A percentile compares a stretch with the other conserved stretches of the same genome.
Evolutionary conservation across 2,797 vertebrate genomes (phyloP).

Genomic region (Todus mexicanus): DNA sequence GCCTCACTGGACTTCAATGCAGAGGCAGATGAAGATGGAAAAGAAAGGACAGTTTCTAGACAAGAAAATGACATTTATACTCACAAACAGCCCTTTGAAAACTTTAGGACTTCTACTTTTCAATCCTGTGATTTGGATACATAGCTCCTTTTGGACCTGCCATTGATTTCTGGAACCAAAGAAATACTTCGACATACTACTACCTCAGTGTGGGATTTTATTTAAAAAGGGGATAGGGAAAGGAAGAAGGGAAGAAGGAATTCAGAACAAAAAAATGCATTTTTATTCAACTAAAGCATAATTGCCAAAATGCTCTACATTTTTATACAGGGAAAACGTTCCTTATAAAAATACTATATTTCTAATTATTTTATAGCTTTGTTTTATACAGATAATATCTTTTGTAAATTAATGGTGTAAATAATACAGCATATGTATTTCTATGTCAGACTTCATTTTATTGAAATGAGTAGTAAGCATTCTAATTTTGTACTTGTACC

Average conservation of each 20-base stretch:
- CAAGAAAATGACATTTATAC: constrained; percentile 60
- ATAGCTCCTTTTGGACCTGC: constrained; percentile 67
- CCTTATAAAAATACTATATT: constrained; percentile 78
- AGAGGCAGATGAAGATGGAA: constrained; percentile 72
- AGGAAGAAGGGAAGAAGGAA: constrained; percentile 71
- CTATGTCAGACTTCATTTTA: constrained; percentile 76
- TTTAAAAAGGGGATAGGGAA: constrained; percentile 63
- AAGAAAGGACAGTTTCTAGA: constrained; percentile 70
- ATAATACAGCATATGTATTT: constrained; percentile 83
- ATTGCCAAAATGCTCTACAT: constrained; percentile 59
- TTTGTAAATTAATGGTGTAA: constrained; percentile 91
- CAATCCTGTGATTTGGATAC: constrained; percentile 74
- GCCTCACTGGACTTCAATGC: constrained; percentile 74
- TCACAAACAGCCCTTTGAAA: constrained; percentile 78
- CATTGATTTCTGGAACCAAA: constrained; percentile 56
- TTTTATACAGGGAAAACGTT: constrained; percentile 72
- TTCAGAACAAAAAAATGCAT: constrained; percentile 54
- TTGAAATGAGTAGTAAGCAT: constrained; percentile 73
- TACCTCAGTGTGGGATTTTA: constrained; percentile 89
- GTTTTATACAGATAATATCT: constrained; percentile 85
- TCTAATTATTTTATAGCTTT: constrained; percentile 80
- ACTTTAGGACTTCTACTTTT: constrained; percentile 76
- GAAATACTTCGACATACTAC: constrained; percentile 78
- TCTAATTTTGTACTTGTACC: constrained; percentile 74
- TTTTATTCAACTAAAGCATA: constrained; percentile 65